phyloP scores from a whole-genome alignment of 2,888 invertebrate genomes.

The Cyrtodaria siliqua region DNA sequence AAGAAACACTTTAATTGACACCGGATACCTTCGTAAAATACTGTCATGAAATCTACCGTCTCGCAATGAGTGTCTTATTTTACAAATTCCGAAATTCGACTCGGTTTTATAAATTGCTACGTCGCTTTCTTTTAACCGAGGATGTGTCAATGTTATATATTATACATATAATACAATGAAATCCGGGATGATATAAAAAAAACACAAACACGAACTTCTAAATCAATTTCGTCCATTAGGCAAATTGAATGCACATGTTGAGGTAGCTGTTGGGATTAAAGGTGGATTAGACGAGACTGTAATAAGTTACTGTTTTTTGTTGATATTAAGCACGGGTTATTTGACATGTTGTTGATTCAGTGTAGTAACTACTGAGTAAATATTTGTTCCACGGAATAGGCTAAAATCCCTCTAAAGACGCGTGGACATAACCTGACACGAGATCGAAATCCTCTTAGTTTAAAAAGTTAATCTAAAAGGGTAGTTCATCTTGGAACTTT shows the following conservation, averaged over 20 bases:
- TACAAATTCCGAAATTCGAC: not conserved
- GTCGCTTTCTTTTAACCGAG: too few relatives aligned
- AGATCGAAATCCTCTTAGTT: conserved; percentile 9
- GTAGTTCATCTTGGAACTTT: too few relatives aligned
- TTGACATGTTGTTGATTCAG: conserved; percentile 40
- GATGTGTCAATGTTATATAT: too few relatives aligned
- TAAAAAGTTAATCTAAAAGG: too few relatives aligned
- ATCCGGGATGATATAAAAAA: too few relatives aligned
- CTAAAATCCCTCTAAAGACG: conserved; percentile 12
- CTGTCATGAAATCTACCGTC: too few relatives aligned
- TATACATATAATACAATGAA: too few relatives aligned
- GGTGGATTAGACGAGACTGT: conserved; percentile 17
- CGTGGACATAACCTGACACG: conserved; percentile 34
- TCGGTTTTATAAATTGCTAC: not conserved
- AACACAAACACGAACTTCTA: too few relatives aligned
- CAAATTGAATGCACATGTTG: conserved; percentile 2
- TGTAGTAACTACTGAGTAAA: conserved; percentile 35
- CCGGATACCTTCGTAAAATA: not conserved
- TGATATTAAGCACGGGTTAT: conserved; percentile 25
- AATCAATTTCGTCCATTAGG: too few relatives aligned
- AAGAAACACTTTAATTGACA: conserved; percentile 11
- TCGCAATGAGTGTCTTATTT: not conserved
- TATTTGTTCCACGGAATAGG: conserved; percentile 31
- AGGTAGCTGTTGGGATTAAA: conserved; percentile 15
- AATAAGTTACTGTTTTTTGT: conserved; percentile 50